A percentile compares a stretch with the other conserved stretches of the same genome.
Conservation (phyloP, 2,113 vertebrate genomes). For the Paedocypris sp. region DNA sequence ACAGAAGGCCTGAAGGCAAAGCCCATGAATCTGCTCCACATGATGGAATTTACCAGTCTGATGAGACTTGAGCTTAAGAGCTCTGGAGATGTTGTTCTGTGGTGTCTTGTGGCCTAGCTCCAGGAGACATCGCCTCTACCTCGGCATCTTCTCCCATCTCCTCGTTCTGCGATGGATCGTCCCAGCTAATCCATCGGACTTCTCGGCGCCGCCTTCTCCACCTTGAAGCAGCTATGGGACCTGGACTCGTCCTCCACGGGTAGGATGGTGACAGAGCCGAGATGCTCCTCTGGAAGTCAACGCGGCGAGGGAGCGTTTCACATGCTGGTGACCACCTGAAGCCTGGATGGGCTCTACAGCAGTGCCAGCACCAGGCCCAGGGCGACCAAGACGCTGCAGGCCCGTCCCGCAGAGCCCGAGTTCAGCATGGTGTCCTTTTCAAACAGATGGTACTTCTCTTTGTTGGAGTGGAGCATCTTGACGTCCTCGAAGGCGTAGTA, state of each 20-base stretch:
- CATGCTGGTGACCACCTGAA: constrained; percentile 46
- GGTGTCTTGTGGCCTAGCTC: constrained; percentile 44
- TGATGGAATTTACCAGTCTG: constrained; percentile 53
- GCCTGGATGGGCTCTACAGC: constrained; percentile 56
- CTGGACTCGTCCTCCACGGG: too few relatives aligned
- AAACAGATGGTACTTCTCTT: constrained; percentile 81
- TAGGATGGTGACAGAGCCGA: constrained; percentile 37
- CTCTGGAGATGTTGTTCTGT: constrained; percentile 51
- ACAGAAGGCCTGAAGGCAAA: constrained; percentile 42
- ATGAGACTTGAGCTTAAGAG: constrained; percentile 50
- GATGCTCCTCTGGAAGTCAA: constrained; percentile 31
- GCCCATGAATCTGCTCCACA: constrained; percentile 56
- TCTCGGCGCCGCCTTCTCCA: constrained; percentile 36
- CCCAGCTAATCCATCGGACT: constrained; percentile 46
- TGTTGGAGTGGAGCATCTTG: constrained; percentile 89
- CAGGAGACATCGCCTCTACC: constrained; percentile 47
- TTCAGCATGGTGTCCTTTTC: constrained; percentile 58
- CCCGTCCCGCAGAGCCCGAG: background rate
- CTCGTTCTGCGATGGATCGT: constrained; percentile 60
- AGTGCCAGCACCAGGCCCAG: constrained; percentile 43
- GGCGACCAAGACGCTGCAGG: constrained; percentile 21
- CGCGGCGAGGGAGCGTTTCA: constrained; percentile 32
- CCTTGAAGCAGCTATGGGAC: constrained; percentile 37
- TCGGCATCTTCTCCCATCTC: constrained; percentile 44
- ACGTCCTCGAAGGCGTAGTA: constrained; percentile 93